These are phyloP conservation scores for Connochaetes taurinus DNA, from an alignment of 2,113 vertebrate genomes.

Conservation along the genomic window DNA sequence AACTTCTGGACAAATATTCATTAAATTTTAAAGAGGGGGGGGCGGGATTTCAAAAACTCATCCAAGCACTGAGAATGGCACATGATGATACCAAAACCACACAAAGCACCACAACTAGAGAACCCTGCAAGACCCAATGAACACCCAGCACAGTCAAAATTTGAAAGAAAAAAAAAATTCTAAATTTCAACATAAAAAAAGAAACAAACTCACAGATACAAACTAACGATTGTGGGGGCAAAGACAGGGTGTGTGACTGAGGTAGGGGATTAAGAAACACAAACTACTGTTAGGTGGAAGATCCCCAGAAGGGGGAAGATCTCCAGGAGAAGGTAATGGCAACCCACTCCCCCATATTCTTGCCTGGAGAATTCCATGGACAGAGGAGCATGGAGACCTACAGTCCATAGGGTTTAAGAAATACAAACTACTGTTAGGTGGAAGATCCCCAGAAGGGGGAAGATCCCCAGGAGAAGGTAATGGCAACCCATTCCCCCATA, in stretches of 20 bases:
- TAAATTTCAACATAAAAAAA: neutral
- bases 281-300: neutral
- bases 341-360: neutral
- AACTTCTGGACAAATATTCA: neutral
- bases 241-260: neutral
- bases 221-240: neutral
- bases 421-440: neutral
- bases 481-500: neutral
- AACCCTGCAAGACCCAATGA: neutral
- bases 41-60: neutral
- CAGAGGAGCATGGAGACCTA: neutral
- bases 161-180: neutral
- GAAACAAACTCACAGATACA: neutral
- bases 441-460: neutral
- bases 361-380: neutral
- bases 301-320: neutral
- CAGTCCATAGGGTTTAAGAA: neutral
- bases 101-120: neutral
- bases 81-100: neutral
- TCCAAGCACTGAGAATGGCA: neutral
- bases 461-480: neutral
- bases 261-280: neutral
- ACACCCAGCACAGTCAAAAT: neutral
- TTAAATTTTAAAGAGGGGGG: neutral
- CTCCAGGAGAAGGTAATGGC: neutral